phyloP scores from a whole-genome alignment of 2,888 invertebrate species.

The Heliconius ismenius region DNA sequence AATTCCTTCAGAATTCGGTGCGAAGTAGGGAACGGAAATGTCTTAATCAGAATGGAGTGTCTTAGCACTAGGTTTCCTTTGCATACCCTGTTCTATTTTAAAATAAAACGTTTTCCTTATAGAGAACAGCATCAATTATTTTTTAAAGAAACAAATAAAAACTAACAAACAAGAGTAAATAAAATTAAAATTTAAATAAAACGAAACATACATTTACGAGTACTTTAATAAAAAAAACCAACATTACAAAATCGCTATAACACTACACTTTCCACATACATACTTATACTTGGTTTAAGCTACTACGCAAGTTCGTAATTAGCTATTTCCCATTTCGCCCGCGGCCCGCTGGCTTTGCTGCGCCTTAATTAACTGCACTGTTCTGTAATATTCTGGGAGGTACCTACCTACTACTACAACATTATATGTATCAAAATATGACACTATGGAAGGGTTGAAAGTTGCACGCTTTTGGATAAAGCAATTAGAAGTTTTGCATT shows the following conservation, averaged over 20 bases:
- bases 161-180: background rate
- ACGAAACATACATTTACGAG: background rate
- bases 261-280: slow-evolving; percentile 41
- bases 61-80: no score
- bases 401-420: slow-evolving; percentile 30
- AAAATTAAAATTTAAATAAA: background rate
- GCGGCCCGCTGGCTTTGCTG: slow-evolving; percentile 66
- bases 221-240: background rate
- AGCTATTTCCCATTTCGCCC: slow-evolving; percentile 78
- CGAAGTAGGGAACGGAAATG: no score
- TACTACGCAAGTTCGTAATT: slow-evolving; percentile 78
- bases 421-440: slow-evolving; percentile 38
- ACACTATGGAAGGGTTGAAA: slow-evolving; percentile 36
- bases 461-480: slow-evolving; percentile 27
- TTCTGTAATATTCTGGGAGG: slow-evolving; percentile 45
- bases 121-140: no score
- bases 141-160: background rate
- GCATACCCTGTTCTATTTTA: no score
- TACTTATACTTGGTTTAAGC: slow-evolving; percentile 60
- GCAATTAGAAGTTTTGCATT: slow-evolving; percentile 20
- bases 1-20: no score
- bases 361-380: slow-evolving; percentile 75
- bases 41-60: no score
- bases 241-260: slow-evolving; percentile 42
- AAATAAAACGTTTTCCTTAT: no score